These are phyloP conservation scores for Scaptomyza polygonia DNA, from an alignment of 2,888 invertebrate genomes.

Conservation along the genomic window DNA sequence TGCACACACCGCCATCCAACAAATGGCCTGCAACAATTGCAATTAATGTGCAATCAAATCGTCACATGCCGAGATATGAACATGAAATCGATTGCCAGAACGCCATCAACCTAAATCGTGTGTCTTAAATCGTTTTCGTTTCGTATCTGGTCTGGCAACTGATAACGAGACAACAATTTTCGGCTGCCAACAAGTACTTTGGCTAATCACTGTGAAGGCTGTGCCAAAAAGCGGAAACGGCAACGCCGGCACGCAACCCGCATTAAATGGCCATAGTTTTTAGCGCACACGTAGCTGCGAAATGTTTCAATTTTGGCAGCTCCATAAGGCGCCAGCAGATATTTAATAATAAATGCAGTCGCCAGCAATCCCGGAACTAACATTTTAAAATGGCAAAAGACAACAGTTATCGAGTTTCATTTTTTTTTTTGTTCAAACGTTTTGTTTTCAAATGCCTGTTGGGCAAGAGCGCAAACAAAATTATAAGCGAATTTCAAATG, in stretches of 20 bases:
- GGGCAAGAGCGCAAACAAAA: constrained; percentile 69
- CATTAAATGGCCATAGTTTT: constrained; percentile 39
- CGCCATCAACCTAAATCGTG: neutral
- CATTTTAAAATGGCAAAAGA: constrained; percentile 43
- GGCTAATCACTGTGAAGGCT: constrained; percentile 69
- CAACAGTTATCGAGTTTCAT: constrained; percentile 44
- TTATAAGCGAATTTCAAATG: constrained; percentile 73
- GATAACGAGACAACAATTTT: constrained; percentile 23
- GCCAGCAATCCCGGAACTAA: constrained; percentile 25
- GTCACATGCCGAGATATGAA: neutral
- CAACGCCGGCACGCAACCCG: constrained; percentile 51
- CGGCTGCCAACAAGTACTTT: constrained; percentile 54
- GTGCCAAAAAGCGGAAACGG: constrained; percentile 46
- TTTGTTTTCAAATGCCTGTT: constrained; percentile 43
- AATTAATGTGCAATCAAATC: constrained; percentile 15
- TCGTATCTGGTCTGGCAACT: neutral
- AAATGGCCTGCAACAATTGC: constrained; percentile 15
- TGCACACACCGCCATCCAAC: constrained; percentile 17
- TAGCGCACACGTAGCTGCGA: constrained; percentile 61
- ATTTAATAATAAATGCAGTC: constrained; percentile 69
- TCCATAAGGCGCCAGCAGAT: constrained; percentile 59
- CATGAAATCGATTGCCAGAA: constrained; percentile 13
- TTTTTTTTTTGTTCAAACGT: neutral
- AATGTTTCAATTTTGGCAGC: constrained; percentile 78
- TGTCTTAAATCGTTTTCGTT: neutral